Conservation (phyloP, 2,888 invertebrate genomes). For the Aphidoletes aphidimyza region DNA sequence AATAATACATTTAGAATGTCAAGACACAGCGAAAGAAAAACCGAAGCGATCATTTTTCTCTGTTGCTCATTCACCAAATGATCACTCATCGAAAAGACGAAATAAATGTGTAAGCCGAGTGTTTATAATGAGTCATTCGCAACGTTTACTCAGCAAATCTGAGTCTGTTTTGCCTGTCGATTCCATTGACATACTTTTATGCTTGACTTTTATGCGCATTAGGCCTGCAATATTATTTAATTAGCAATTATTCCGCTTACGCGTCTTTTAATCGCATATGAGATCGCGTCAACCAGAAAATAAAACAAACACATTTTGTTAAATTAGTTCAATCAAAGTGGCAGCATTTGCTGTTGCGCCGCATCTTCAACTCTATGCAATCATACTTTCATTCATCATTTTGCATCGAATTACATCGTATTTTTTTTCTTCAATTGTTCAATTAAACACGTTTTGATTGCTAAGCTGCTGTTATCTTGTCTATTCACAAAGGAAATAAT, state of each 20-base stretch:
- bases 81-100: not conserved
- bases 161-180: not conserved
- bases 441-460: not conserved
- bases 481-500: not conserved
- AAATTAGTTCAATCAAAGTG: slow-evolving; percentile 17
- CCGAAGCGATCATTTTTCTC: not conserved
- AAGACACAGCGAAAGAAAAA: not conserved
- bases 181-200: slow-evolving; percentile 28
- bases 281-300: slow-evolving; percentile 11
- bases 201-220: not conserved
- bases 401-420: not conserved
- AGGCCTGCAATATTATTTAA: not conserved
- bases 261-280: not conserved
- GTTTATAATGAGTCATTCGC: slow-evolving; percentile 33
- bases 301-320: slow-evolving; percentile 1
- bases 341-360: too few species aligned
- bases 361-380: not conserved
- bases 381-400: not conserved
- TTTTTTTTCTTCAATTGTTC: not conserved
- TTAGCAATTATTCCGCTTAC: slow-evolving; percentile 34
- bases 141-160: not conserved
- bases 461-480: not conserved
- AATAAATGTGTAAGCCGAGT: not conserved
- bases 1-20: not conserved
- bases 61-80: too few species aligned